phyloP scores from a whole-genome alignment of 2,888 invertebrate genomes.

The Mesorhabditis belari region DNA sequence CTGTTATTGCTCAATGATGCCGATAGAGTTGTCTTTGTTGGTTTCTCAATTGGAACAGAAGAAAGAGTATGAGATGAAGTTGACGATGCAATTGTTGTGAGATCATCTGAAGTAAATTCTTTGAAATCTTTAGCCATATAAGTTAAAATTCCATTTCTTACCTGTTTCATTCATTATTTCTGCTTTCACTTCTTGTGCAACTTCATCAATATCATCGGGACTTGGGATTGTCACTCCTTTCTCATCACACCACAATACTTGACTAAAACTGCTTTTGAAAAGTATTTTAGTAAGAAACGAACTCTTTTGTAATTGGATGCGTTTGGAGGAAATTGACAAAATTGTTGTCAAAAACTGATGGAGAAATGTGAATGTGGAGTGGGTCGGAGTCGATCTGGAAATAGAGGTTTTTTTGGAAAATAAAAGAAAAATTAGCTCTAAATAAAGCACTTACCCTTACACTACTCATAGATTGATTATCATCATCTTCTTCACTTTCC shows the following conservation, averaged over 20 bases:
- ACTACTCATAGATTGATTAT: slow-evolving; percentile 29
- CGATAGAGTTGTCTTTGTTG: not conserved
- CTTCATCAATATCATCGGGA: too few relatives aligned
- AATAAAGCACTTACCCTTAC: slow-evolving; percentile 13
- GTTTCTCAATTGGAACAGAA: not conserved
- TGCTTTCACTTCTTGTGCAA: not conserved
- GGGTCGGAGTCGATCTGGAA: slow-evolving; percentile 59
- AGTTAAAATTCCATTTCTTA: not conserved
- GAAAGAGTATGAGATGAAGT: not conserved
- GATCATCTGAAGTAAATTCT: not conserved
- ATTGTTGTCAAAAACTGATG: slow-evolving; percentile 39
- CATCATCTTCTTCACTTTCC: slow-evolving; percentile 29
- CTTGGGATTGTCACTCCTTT: too few relatives aligned
- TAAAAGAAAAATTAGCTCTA: not conserved
- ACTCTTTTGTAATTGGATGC: slow-evolving; percentile 47
- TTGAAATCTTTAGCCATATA: not conserved
- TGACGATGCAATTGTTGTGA: not conserved
- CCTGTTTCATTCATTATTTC: not conserved
- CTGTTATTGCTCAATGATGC: not conserved
- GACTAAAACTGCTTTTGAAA: too few relatives aligned
- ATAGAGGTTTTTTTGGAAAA: not conserved
- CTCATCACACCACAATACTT: too few relatives aligned
- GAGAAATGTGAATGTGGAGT: slow-evolving; percentile 40
- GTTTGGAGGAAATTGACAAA: slow-evolving; percentile 41
- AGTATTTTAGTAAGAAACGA: slow-evolving; percentile 3